Conservation (phyloP, 1,140 invertebrate species). For the Schlechtendalia chinensis region DNA sequence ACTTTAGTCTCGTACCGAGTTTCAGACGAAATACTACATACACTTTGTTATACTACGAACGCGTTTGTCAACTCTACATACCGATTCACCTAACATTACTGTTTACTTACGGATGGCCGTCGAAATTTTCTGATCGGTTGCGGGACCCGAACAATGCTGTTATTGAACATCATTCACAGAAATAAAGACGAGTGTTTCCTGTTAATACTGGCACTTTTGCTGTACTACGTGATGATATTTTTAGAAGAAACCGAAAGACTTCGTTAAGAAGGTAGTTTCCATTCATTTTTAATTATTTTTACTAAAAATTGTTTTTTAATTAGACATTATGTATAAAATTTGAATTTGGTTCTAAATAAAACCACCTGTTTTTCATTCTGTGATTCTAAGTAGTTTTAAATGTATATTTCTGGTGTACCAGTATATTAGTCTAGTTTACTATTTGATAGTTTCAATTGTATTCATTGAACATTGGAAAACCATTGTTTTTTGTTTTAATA, state of each 20-base stretch:
- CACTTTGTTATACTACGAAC: too few species aligned
- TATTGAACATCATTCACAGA: constrained; percentile 35
- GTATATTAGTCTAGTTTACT: too few species aligned
- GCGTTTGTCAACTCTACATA: neutral
- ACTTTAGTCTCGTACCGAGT: neutral
- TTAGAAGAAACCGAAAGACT: constrained; percentile 31
- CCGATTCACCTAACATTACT: too few species aligned
- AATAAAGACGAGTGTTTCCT: constrained; percentile 45
- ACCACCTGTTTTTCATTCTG: too few species aligned
- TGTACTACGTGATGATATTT: constrained; percentile 46
- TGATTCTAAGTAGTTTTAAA: too few species aligned
- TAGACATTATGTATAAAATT: too few species aligned
- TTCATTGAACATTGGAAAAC: too few species aligned
- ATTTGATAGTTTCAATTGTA: too few species aligned
- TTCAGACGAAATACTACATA: neutral
- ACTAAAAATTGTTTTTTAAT: too few species aligned
- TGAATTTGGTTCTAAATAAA: too few species aligned
- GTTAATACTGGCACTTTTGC: constrained; percentile 25
- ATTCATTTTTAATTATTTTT: neutral
- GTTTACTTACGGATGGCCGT: neutral
- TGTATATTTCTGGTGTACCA: too few species aligned
- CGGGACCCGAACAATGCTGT: constrained; percentile 15
- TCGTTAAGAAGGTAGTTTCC: neutral
- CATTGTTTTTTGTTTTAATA: too few species aligned
- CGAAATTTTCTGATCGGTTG: neutral